These are phyloP conservation scores for Cyphomyrus plagiostoma DNA, from an alignment of 2,113 vertebrate species.

Conservation along the genomic window DNA sequence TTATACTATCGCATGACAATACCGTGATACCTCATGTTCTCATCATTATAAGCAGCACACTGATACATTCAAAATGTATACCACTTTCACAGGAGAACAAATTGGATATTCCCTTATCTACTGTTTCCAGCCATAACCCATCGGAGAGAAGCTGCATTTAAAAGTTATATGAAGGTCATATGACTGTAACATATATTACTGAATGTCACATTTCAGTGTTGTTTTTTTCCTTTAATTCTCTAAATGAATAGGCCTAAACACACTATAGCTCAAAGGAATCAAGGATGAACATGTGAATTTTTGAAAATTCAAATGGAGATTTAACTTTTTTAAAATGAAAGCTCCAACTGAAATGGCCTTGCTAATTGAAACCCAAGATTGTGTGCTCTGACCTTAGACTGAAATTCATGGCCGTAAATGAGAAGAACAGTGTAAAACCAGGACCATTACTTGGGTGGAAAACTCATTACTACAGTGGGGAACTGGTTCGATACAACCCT, in stretches of 20 bases:
- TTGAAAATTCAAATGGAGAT: background rate
- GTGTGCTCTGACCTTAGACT: conserved; percentile 1
- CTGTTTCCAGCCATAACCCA: conserved; percentile 2
- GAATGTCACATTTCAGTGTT: background rate
- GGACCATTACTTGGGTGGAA: background rate
- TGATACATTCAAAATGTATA: background rate
- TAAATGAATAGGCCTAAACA: background rate
- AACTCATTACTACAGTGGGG: conserved; percentile 1
- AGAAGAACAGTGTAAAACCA: background rate
- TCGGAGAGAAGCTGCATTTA: background rate
- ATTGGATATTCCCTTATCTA: conserved; percentile 15
- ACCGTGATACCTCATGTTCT: background rate
- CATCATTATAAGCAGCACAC: background rate
- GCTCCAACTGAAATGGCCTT: background rate
- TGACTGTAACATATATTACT: background rate
- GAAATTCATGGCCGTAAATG: background rate
- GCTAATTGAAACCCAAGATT: background rate
- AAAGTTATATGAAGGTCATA: conserved; percentile 3
- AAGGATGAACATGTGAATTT: background rate
- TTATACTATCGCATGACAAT: background rate
- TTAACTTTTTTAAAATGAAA: background rate
- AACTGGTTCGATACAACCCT: background rate
- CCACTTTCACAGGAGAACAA: background rate
- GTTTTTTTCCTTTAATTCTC: background rate
- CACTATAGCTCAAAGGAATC: background rate